Percentiles rank a stretch among this genome's conserved stretches.
Evolutionary conservation across 2,797 vertebrate species (phyloP).

Genomic region (Periophthalmus magnuspinnatus): DNA sequence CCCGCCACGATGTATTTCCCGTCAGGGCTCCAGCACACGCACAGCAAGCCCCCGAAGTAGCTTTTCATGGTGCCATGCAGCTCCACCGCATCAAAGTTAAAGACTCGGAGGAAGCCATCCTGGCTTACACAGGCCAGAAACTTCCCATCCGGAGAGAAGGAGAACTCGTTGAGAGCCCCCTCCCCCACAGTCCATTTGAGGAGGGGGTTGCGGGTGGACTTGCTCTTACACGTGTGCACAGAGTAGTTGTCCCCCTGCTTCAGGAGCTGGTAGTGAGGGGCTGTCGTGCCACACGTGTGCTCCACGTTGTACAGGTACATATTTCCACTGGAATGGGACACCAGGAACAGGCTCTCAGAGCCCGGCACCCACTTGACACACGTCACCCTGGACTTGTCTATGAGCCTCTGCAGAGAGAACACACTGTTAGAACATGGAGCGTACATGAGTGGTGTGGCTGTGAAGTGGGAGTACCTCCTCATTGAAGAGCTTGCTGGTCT

Average conservation of each 20-base stretch:
- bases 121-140: constrained; percentile 95
- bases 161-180: constrained; percentile 94
- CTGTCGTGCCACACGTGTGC: constrained; percentile 91
- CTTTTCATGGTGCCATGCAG: constrained; percentile 98
- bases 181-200: constrained; percentile 97
- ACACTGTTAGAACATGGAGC: constrained; percentile 24
- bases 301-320: constrained; percentile 99
- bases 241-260: constrained; percentile 96
- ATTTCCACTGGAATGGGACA: constrained; percentile 93
- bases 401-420: constrained; percentile 84
- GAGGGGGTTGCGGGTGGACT: constrained; percentile 94
- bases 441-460: background rate
- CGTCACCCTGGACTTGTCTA: constrained; percentile 97
- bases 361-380: constrained; percentile 98
- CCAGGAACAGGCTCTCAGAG: constrained; percentile 96
- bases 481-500: constrained; percentile 99
- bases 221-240: constrained; percentile 98
- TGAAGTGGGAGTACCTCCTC: constrained; percentile 84
- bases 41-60: constrained; percentile 96
- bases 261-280: constrained; percentile 96
- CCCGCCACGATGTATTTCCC: constrained; percentile 95
- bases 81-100: constrained; percentile 94
- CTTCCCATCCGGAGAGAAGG: constrained; percentile 97
- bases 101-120: constrained; percentile 94
- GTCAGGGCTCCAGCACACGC: constrained; percentile 96